These are phyloP conservation scores for Coboldia fuscipes DNA, from an alignment of 1,140 invertebrate species.

Conservation along the genomic window DNA sequence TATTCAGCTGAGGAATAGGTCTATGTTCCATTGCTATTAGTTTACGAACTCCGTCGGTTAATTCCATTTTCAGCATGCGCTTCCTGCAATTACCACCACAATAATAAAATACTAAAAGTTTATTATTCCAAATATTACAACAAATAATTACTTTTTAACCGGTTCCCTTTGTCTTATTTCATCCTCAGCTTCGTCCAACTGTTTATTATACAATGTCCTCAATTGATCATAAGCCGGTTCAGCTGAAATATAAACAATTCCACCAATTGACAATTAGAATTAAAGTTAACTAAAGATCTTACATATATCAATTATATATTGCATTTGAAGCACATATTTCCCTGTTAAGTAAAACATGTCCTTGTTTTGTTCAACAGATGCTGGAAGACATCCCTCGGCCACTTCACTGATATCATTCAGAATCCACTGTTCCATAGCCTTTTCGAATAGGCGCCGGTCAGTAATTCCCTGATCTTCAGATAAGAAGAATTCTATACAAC, in stretches of 20 bases:
- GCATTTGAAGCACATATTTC: slow-evolving; percentile 31
- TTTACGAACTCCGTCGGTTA: slow-evolving; percentile 55
- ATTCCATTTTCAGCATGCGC: slow-evolving; percentile 44
- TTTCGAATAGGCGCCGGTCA: neutral
- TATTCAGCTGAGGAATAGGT: slow-evolving; percentile 33
- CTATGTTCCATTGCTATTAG: slow-evolving; percentile 52
- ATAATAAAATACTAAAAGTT: neutral
- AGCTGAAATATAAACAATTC: slow-evolving; percentile 7
- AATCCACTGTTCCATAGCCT: slow-evolving; percentile 30
- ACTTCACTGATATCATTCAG: slow-evolving; percentile 35
- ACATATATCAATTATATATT: slow-evolving; percentile 14
- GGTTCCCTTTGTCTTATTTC: slow-evolving; percentile 18
- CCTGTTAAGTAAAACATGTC: slow-evolving; percentile 24
- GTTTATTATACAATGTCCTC: slow-evolving; percentile 32
- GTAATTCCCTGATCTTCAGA: neutral
- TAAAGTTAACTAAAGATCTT: neutral
- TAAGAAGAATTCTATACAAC: slow-evolving; percentile 1
- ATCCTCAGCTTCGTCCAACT: slow-evolving; percentile 24
- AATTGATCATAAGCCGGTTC: slow-evolving; percentile 37
- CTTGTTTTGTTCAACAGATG: slow-evolving; percentile 18
- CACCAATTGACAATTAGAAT: neutral
- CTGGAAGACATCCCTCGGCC: slow-evolving; percentile 27
- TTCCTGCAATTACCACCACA: slow-evolving; percentile 17
- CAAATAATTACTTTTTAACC: slow-evolving; percentile 10
- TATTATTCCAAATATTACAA: slow-evolving; percentile 6